Evolutionary conservation across 2,797 vertebrate species (phyloP), one percentile per base, ranked within the genome.

Genomic region (Antennarius maculatus): DNA sequence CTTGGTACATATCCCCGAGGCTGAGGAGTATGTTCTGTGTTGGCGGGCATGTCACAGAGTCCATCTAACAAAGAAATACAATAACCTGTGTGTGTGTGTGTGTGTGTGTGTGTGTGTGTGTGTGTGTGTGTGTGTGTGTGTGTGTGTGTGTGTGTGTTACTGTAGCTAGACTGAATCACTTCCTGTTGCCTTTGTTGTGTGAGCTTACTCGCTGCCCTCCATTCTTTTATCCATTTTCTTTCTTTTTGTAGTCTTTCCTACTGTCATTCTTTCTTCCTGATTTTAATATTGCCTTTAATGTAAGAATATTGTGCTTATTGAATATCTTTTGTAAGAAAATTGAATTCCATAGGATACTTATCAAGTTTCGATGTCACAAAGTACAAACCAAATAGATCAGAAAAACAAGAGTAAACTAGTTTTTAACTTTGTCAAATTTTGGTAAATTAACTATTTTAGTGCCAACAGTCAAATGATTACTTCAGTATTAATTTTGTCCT

Each of bases 41-140:
- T 91, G 90, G 89, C 89, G 88, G 87, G 85, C 83, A 89, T 89
- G 89, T 90, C 90, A 91, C 73, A 74, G 88, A 87, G 86, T 90
- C 85, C 81, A 62, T 84, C 71, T 75, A 91, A 86, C 82, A 87
- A 83, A 77, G 81, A 92, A 90, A 90, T 90, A 91, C 74, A 71
- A 72, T 69, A 62, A 67, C 86, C 52, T 83, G 84, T 81, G 74
- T 62, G 65, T 46, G 65, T 52, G 23, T 23, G 23, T 23, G 23
- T 23, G 23, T 23, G 23, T 23, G 23, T 23, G 23, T 23, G 23
- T 23, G 23, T 23, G 23, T 23, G 23, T 23, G 23, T 23, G 23
- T 23, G 23, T 23, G 23, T 23, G 23, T 23, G 23, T 23, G 42
- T 45, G 53, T 49, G 54, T 47, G 42, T 45, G 55, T 45, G 52